Evolutionary conservation across 2,888 invertebrate genomes (phyloP).

Genomic region (Mellilla xanthometata): DNA sequence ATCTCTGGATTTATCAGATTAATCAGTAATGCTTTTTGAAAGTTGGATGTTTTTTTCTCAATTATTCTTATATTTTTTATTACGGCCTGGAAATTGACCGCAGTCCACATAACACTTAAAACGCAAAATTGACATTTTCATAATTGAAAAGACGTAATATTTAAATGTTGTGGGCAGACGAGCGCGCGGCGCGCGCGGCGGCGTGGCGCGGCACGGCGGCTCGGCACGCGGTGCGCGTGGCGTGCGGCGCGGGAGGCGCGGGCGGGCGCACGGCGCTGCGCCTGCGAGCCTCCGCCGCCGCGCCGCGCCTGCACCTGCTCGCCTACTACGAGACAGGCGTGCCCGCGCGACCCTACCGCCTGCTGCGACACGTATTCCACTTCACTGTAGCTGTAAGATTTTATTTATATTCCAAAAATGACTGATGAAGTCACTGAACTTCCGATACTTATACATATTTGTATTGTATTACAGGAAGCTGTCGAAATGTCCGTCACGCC

Average conservation of each 20-base stretch:
- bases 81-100: too few relatives aligned
- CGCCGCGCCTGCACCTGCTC: conserved; percentile 50
- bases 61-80: too few relatives aligned
- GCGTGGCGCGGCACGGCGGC: conserved; percentile 44
- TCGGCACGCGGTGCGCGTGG: conserved; percentile 43
- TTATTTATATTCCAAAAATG: too few relatives aligned
- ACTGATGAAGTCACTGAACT: too few relatives aligned
- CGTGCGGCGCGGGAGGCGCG: conserved; percentile 37
- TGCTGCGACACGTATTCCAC: conserved; percentile 64
- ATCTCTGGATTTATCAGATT: too few relatives aligned
- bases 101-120: too few relatives aligned
- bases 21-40: too few relatives aligned
- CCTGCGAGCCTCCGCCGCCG: conserved; percentile 31
- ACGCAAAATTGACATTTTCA: too few relatives aligned
- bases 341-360: conserved; percentile 48
- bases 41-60: too few relatives aligned
- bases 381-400: conserved; percentile 49
- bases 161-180: conserved; percentile 43
- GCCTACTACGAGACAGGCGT: conserved; percentile 66
- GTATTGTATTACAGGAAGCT: conserved; percentile 76
- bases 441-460: too few relatives aligned
- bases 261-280: conserved; percentile 52
- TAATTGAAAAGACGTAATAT: too few relatives aligned
- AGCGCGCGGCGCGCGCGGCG: conserved; percentile 58
- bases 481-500: conserved; percentile 81